Evolutionary conservation across 2,888 invertebrate genomes (phyloP).

Genomic region (Stratiomys singularior): DNA sequence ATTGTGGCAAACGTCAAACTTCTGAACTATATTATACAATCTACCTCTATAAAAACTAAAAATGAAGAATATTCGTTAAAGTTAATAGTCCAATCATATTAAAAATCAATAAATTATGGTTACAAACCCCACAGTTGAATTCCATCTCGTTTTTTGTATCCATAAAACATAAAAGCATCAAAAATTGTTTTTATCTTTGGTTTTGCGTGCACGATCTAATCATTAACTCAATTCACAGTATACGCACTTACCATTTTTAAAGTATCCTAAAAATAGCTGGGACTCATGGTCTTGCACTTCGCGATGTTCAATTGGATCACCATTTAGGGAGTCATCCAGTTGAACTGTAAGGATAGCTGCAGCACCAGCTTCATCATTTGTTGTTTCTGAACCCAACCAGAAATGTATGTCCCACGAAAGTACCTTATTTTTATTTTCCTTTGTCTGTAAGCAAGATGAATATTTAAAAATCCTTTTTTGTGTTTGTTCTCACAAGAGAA

Average conservation of each 20-base stretch:
- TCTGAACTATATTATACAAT: no score
- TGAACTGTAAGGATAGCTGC: slow-evolving; percentile 84
- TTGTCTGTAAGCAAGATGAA: slow-evolving; percentile 69
- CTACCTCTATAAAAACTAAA: no score
- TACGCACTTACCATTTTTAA: slow-evolving; percentile 69
- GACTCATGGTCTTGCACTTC: slow-evolving; percentile 89
- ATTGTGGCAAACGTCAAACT: no score
- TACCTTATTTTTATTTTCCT: slow-evolving; percentile 71
- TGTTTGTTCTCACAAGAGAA: no score
- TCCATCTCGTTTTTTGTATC: no score
- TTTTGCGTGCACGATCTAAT: slow-evolving; percentile 9
- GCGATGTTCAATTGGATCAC: slow-evolving; percentile 85
- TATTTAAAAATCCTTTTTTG: background rate
- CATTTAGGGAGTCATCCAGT: slow-evolving; percentile 84
- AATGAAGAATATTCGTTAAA: no score
- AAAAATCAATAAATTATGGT: no score
- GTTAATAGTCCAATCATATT: no score
- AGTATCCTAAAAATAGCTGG: slow-evolving; percentile 80
- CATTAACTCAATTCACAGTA: background rate
- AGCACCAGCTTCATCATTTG: slow-evolving; percentile 80
- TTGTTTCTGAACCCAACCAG: slow-evolving; percentile 85
- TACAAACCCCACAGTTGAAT: no score
- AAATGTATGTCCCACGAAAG: slow-evolving; percentile 86
- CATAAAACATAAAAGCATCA: no score
- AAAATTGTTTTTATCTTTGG: background rate